Conservation (phyloP, 2,113 vertebrate genomes). For the Nothocercus nigrocapillus region DNA sequence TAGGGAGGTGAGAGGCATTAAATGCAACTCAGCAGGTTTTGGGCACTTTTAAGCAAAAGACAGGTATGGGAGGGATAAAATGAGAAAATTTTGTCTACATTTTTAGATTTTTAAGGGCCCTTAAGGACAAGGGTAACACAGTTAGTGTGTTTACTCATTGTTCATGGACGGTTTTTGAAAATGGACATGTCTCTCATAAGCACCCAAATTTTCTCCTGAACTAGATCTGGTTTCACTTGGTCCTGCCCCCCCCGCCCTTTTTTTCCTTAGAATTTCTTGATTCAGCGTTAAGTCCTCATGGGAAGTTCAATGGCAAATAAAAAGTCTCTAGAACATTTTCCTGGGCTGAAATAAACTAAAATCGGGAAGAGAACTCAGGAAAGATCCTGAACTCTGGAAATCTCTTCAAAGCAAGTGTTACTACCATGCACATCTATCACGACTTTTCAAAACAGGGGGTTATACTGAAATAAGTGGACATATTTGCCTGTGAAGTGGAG, state of each 20-base stretch:
- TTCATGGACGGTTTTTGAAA: neutral
- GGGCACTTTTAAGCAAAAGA: neutral
- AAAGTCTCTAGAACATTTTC: neutral
- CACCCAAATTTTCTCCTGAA: accelerated
- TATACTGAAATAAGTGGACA: neutral
- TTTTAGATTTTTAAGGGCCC: neutral
- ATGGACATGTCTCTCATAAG: accelerated
- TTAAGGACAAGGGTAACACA: neutral
- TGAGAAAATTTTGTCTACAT: neutral
- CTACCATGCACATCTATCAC: neutral
- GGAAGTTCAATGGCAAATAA: neutral
- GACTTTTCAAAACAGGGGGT: neutral
- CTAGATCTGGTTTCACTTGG: neutral
- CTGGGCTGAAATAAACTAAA: neutral
- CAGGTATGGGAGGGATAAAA: neutral
- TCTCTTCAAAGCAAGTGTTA: neutral
- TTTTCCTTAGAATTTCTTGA: neutral
- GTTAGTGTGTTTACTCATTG: accelerated
- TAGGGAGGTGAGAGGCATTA: neutral
- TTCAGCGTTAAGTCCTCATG: neutral
- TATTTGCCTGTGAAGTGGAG: neutral
- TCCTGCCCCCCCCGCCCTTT: neutral
- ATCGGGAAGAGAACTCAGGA: too few relatives aligned
- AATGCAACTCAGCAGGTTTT: neutral
- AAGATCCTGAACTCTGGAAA: neutral